These are phyloP conservation scores for Pyrrhia umbra DNA, from an alignment of 2,888 invertebrate genomes.

Conservation along the genomic window DNA sequence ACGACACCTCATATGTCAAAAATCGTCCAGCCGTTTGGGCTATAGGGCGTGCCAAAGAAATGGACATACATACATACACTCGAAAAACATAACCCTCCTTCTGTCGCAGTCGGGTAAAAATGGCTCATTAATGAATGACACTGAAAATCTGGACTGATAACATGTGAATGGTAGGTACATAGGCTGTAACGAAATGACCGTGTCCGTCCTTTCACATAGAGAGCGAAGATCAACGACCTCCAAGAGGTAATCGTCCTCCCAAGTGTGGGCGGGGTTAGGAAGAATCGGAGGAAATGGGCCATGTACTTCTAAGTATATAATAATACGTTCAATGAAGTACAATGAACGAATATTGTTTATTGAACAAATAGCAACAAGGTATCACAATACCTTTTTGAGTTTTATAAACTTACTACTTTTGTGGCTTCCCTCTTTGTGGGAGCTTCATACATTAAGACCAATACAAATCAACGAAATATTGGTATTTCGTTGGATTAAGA, in stretches of 20 bases:
- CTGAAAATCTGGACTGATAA: slow-evolving; percentile 30
- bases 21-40: too few species aligned
- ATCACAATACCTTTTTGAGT: neutral
- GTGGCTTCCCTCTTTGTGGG: too few species aligned
- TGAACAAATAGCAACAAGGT: slow-evolving; percentile 3
- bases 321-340: slow-evolving; percentile 36
- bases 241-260: slow-evolving; percentile 62
- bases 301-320: slow-evolving; percentile 34
- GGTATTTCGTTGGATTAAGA: slow-evolving; percentile 1
- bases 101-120: too few species aligned
- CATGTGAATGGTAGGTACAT: slow-evolving; percentile 6
- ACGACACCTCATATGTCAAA: too few species aligned
- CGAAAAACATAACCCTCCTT: too few species aligned
- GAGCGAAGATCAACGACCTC: slow-evolving; percentile 61
- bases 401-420: neutral
- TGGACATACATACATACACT: too few species aligned
- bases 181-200: slow-evolving; percentile 45
- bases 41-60: too few species aligned
- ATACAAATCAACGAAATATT: too few species aligned
- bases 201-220: slow-evolving; percentile 61
- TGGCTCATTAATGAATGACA: slow-evolving; percentile 4
- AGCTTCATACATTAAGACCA: too few species aligned
- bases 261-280: slow-evolving; percentile 56
- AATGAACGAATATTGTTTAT: slow-evolving; percentile 36
- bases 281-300: slow-evolving; percentile 61